Evolutionary conservation across 2,113 vertebrate genomes (phyloP).

Genomic region (Urocitellus parryii): DNA sequence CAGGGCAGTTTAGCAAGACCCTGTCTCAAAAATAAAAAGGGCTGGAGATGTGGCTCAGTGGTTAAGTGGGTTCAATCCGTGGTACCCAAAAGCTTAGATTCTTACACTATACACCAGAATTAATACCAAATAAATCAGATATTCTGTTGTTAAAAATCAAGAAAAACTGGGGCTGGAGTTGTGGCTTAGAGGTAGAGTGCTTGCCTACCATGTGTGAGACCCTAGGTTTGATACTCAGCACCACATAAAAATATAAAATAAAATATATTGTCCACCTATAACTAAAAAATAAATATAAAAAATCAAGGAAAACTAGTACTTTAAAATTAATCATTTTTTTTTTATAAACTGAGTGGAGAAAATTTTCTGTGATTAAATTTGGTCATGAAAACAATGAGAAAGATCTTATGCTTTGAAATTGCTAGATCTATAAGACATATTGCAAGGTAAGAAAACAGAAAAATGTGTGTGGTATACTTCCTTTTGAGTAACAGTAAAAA

Average conservation of each 20-base stretch:
- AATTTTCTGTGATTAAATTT: background rate
- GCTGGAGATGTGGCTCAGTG: no score
- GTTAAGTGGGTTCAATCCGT: no score
- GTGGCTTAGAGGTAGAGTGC: no score
- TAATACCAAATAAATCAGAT: background rate
- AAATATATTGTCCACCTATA: no score
- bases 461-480: background rate
- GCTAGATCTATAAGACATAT: background rate
- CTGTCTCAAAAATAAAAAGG: no score
- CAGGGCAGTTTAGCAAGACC: no score
- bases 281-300: no score
- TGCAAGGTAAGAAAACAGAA: background rate
- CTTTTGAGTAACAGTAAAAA: background rate
- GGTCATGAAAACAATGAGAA: background rate
- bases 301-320: background rate
- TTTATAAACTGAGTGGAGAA: background rate
- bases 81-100: no score
- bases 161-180: background rate
- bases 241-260: no score
- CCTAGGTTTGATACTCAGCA: no score
- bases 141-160: background rate
- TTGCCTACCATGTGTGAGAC: no score
- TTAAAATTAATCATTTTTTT: background rate
- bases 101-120: background rate
- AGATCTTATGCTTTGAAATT: background rate